Evolutionary conservation across 2,888 invertebrate species (phyloP), one percentile per base, ranked within the genome.

Genomic region (Drosophila macrospina): DNA sequence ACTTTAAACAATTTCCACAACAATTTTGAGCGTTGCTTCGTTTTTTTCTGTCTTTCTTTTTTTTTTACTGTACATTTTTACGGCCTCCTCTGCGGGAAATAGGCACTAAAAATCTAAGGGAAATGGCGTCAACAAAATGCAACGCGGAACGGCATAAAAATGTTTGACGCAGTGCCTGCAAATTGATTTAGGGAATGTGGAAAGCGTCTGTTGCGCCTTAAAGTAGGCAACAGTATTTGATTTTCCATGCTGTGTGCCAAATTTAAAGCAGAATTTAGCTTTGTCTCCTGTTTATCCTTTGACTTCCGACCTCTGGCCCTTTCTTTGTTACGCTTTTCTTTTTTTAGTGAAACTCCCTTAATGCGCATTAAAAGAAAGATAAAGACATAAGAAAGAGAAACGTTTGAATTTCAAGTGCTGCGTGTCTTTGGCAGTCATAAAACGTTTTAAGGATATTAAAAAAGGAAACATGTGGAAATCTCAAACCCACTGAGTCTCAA

Each of bases 401-500:
- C 82, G 79, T 78, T 78, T 82, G 83, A 82, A 62, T 72, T 78
- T 78, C 81, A 80, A 77, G 68, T 68, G 62, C 41, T 68, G 57
- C 57, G 54, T 62, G 82, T 74, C 70, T 67, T 50, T 69, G 75
- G 55, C 59, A 82, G 83, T 78, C 78, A 62, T 78, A 78, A 78
- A 78, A 78, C 83, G 83, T 78, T 78, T 78, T 78, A 78, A 65
- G 80, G 75, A 78, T 82, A 78, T 78, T 78, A 78, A 78, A 78
- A 82, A 74, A 45, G 62, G 67, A 80, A 78, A 68, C 78, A 74
- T 74, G 68, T 56, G 63, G 44, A 67, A 67, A 61, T 67, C 54
- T 47, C 11, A 11, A 24, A 34, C 34, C 45, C 52, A 28, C 24
- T 11, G 60, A 20, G 16, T 20, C 24, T 15, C 11, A 11, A 51